Evolutionary conservation across 2,797 vertebrate species (phyloP).

Genomic region (Xenentodon cancila): DNA sequence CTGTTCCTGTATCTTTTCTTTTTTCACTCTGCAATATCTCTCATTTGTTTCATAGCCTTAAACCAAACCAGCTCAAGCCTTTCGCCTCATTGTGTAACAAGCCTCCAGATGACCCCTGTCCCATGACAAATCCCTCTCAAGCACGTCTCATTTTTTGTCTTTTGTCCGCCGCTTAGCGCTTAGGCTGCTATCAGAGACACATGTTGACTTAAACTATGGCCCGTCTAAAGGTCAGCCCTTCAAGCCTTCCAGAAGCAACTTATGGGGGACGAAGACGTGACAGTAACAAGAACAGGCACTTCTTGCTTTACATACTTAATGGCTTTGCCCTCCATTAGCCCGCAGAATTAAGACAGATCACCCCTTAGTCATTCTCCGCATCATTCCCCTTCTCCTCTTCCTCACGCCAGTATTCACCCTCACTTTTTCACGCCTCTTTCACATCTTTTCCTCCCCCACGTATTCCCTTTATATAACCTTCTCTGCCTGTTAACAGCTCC

Average conservation of each 20-base stretch:
- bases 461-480: constrained; percentile 32
- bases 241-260: constrained; percentile 30
- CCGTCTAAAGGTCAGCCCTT: constrained; percentile 54
- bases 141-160: constrained; percentile 16
- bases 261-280: constrained; percentile 35
- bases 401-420: constrained; percentile 3
- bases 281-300: constrained; percentile 67
- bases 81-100: constrained; percentile 29
- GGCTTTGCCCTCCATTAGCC: constrained; percentile 79
- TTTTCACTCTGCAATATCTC: constrained; percentile 1
- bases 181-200: constrained; percentile 36
- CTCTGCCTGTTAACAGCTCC: constrained; percentile 48
- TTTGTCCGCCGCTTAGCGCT: constrained; percentile 3
- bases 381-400: constrained; percentile 20
- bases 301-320: constrained; percentile 74
- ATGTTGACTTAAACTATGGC: constrained; percentile 19
- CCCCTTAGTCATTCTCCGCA: constrained; percentile 49
- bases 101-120: constrained; percentile 26
- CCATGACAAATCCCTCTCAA: constrained; percentile 49
- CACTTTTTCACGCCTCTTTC: constrained; percentile 15
- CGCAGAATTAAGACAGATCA: constrained; percentile 78
- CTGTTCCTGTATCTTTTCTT: constrained; percentile 22
- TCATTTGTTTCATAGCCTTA: constrained; percentile 35
- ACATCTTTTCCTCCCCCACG: constrained; percentile 4
- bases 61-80: constrained; percentile 41